phyloP scores from a whole-genome alignment of 2,888 invertebrate genomes.

The Melieria picta region DNA sequence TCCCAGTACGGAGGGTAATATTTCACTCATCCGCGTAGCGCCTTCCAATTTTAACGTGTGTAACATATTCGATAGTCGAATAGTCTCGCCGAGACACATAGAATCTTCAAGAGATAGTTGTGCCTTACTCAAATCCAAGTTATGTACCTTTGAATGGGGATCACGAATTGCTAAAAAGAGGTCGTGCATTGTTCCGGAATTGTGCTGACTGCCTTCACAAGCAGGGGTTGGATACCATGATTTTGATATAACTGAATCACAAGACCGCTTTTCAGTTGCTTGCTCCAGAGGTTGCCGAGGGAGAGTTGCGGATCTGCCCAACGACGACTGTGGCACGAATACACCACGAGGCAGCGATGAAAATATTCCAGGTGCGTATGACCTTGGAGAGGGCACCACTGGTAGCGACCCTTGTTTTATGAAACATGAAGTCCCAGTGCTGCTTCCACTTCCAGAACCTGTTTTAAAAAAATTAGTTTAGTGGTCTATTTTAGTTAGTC shows the following conservation, averaged over 20 bases:
- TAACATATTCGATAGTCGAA: conserved; percentile 68
- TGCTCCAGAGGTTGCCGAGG: conserved; percentile 67
- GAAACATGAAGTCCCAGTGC: conserved; percentile 62
- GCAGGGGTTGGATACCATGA: conserved; percentile 68
- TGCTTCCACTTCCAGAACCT: conserved; percentile 67
- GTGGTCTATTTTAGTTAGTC: too few species aligned
- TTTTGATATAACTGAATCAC: conserved; percentile 69
- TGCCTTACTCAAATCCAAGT: conserved; percentile 70
- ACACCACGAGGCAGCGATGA: conserved; percentile 68
- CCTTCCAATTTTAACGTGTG: conserved; percentile 70
- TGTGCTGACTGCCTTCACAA: conserved; percentile 66
- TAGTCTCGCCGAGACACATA: conserved; percentile 69
- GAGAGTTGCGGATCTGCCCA: conserved; percentile 67
- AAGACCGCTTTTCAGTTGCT: conserved; percentile 67
- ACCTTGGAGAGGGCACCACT: conserved; percentile 55
- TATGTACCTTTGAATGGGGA: conserved; percentile 68
- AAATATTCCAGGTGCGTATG: conserved; percentile 63
- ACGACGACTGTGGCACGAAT: conserved; percentile 66
- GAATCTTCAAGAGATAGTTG: conserved; percentile 69
- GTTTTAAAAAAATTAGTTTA: too few species aligned
- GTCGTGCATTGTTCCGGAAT: conserved; percentile 57
- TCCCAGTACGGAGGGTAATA: conserved; percentile 69
- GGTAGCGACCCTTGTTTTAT: conserved; percentile 57
- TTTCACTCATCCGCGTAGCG: conserved; percentile 68
- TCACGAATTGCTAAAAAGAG: conserved; percentile 64